Conservation (phyloP, 92 coral and sea anemone species). For the Zoanthus gigantus region DNA sequence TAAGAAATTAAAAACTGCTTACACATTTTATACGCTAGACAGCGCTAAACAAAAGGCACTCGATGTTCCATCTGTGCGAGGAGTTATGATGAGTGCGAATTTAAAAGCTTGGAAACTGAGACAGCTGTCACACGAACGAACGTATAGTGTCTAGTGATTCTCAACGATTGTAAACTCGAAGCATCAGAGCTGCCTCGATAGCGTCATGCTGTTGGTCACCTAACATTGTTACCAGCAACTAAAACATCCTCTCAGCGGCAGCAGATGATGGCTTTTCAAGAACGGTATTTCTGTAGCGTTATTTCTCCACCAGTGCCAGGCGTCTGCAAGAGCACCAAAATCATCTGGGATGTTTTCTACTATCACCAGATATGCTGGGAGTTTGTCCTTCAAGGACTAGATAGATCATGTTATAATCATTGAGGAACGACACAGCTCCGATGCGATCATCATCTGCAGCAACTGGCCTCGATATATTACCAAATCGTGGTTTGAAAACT, state of each 20-base stretch:
- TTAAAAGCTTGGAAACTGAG: neutral
- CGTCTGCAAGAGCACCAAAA: slow-evolving; percentile 35
- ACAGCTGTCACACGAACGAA: neutral
- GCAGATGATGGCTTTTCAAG: neutral
- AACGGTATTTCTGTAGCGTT: slow-evolving; percentile 33
- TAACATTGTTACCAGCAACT: slow-evolving; percentile 45
- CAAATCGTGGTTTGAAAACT: slow-evolving; percentile 29
- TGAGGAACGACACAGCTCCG: neutral
- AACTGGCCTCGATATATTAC: slow-evolving; percentile 1
- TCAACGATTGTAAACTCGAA: slow-evolving; percentile 6
- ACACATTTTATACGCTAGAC: slow-evolving; percentile 49
- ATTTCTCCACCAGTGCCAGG: slow-evolving; percentile 49
- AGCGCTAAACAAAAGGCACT: slow-evolving; percentile 51
- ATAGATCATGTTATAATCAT: neutral
- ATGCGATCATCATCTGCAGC: slow-evolving; percentile 34
- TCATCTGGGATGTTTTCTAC: slow-evolving; percentile 46
- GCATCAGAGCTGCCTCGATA: slow-evolving; percentile 20
- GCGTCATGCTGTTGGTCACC: slow-evolving; percentile 50
- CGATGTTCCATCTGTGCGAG: neutral
- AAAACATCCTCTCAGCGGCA: slow-evolving; percentile 33
- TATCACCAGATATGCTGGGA: neutral
- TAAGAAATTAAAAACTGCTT: slow-evolving; percentile 40
- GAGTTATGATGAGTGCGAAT: neutral
- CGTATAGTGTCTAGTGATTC: neutral
- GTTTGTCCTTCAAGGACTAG: slow-evolving; percentile 9